A percentile compares a stretch with the other conserved stretches of the same genome.
These are phyloP conservation scores for Caenorhabditis drosophilae DNA, from an alignment of 2,888 invertebrate genomes.

Conservation along the genomic window DNA sequence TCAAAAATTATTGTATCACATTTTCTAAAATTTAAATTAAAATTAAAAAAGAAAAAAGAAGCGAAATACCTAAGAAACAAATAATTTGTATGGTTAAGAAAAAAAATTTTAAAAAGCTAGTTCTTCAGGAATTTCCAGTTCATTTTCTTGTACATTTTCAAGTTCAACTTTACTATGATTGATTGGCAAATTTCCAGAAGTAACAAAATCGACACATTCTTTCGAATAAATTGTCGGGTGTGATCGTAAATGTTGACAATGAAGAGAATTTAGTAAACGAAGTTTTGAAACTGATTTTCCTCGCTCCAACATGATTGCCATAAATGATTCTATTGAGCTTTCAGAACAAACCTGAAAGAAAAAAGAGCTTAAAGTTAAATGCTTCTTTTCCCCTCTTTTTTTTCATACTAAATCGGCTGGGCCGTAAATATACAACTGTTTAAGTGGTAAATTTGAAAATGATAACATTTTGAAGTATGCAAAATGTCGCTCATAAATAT, in stretches of 20 bases:
- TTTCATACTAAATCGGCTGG: constrained; percentile 44
- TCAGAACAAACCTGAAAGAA: constrained; percentile 45
- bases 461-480: constrained; percentile 63
- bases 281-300: constrained; percentile 29
- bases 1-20: too few relatives aligned
- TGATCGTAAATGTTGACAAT: constrained; percentile 77
- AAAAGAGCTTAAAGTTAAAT: neutral
- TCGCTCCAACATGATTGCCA: constrained; percentile 26
- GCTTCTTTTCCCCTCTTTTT: too few relatives aligned
- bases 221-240: constrained; percentile 72
- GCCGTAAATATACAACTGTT: constrained; percentile 76
- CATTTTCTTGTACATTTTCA: constrained; percentile 10
- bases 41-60: too few relatives aligned
- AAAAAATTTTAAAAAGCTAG: constrained; percentile 32
- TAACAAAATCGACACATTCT: constrained; percentile 44
- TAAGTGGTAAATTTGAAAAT: constrained; percentile 55
- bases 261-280: constrained; percentile 77
- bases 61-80: too few relatives aligned
- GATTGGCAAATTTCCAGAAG: constrained; percentile 26
- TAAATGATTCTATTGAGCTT: constrained; percentile 45
- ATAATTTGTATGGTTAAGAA: too few relatives aligned
- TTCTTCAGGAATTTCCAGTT: constrained; percentile 27
- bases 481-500: constrained; percentile 57
- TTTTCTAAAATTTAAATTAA: too few relatives aligned
- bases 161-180: constrained; percentile 31